A percentile compares a stretch with the other conserved stretches of the same genome.
Evolutionary conservation across 2,888 invertebrate genomes (phyloP).

Genomic region (Drosophila villosipedis): DNA sequence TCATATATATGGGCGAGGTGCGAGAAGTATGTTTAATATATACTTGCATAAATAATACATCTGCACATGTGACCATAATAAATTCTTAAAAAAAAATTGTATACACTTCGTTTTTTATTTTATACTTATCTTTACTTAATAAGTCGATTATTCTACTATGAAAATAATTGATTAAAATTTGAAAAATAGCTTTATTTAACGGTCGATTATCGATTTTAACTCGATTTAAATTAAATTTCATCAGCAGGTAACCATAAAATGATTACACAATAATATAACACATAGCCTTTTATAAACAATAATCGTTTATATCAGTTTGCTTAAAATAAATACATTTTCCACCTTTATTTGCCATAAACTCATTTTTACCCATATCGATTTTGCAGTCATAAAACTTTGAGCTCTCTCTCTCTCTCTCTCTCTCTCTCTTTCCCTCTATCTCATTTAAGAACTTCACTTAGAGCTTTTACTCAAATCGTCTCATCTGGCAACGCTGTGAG

Average conservation of each 20-base stretch:
- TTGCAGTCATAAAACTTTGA: constrained; percentile 15
- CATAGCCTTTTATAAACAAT: background rate
- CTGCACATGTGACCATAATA: background rate
- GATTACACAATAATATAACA: background rate
- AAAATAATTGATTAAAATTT: background rate
- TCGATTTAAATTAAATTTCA: too few relatives aligned
- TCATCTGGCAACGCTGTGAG: constrained; percentile 35
- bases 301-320: constrained; percentile 6
- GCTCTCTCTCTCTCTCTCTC: background rate
- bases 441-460: background rate
- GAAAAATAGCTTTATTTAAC: background rate
- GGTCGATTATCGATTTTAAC: background rate
- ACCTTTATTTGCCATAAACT: constrained; percentile 32
- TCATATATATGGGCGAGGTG: constrained; percentile 32
- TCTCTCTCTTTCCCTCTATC: constrained; percentile 7
- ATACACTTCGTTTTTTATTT: background rate
- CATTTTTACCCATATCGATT: constrained; percentile 28
- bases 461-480: constrained; percentile 35
- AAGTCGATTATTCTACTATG: background rate
- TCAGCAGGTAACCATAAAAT: background rate
- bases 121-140: background rate
- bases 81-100: background rate
- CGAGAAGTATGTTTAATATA: background rate
- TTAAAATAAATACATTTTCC: background rate
- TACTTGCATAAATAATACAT: background rate